phyloP scores from a whole-genome alignment of 2,888 invertebrate species.

The Epistrophe grossulariae region DNA sequence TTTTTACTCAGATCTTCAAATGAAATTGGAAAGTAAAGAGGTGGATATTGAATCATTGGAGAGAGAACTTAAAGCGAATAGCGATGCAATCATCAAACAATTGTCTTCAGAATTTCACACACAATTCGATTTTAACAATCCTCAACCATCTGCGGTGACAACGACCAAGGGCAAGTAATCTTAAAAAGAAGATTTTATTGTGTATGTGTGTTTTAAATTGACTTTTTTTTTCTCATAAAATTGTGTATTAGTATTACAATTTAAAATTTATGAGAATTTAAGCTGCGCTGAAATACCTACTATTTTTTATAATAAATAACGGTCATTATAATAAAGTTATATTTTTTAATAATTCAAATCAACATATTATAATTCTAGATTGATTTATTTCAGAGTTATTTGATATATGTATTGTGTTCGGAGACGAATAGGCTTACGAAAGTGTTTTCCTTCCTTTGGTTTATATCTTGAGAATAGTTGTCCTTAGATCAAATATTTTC shows the following conservation, averaged over 20 bases:
- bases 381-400: background rate
- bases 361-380: background rate
- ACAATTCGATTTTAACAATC: constrained; percentile 80
- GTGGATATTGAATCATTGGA: constrained; percentile 82
- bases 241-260: background rate
- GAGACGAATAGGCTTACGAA: background rate
- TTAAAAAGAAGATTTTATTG: constrained; percentile 9
- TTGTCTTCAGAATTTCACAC: constrained; percentile 81
- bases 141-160: constrained; percentile 34
- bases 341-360: constrained; percentile 13
- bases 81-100: constrained; percentile 81
- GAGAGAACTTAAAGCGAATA: constrained; percentile 80
- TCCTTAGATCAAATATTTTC: no score
- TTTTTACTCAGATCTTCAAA: constrained; percentile 83
- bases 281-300: background rate
- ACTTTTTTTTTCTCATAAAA: background rate
- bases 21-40: constrained; percentile 82
- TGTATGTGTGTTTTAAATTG: background rate
- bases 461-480: no score
- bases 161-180: constrained; percentile 45
- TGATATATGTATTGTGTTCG: background rate
- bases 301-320: constrained; percentile 1
- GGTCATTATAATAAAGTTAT: constrained; percentile 10
- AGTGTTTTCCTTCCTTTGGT: no score
- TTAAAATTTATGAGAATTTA: background rate